Evolutionary conservation across 2,888 invertebrate species (phyloP), one percentile per base, ranked within the genome.

Genomic region (Oxyteleia sp.): DNA sequence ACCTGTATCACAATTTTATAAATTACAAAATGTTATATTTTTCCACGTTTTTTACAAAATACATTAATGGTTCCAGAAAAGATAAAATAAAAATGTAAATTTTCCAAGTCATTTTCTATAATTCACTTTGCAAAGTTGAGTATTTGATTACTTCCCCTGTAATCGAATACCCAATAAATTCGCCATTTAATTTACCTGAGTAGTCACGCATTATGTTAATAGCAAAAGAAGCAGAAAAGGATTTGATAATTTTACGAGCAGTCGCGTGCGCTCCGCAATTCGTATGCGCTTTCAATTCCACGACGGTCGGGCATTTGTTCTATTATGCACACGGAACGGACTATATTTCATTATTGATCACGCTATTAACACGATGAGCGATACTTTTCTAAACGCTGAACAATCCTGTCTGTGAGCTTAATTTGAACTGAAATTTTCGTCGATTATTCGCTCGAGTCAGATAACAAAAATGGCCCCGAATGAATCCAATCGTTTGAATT

Each of bases 201-300:
- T 43, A 43, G 43, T 2, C 43, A 16, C 18, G 18, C 45, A 45
- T 45, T 45, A 45, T 45, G 18, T 49, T 49, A 49, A 49, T 49
- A 20, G 20, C 23, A 49, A 18, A 49, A 49, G 20, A 49, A 49
- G 47, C n/a, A 23, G 23, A 49, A 16, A 49, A 49, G 47, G 47
- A 49, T 49, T 49, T 23, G 8, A 49, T 49, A 20, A 49, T 20
- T 49, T 18, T 49, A 49, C 23, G 47, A 49, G 47, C 47, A 18
- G 18, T 45, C 45, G 45, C 18, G 45, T 45, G 45, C 18, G 15
- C 15, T 18, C 45, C 18, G 18, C 18, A 45, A 45, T 45, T 45
- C 45, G 45, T 45, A 45, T 18, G 45, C 18, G 45, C 45, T 2
- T 45, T 45, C 45, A 45, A 18, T 45, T 45, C 45, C 45, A 3